Conservation (phyloP, 1,140 invertebrate genomes). For the Pogonomyrmex barbatus region DNA sequence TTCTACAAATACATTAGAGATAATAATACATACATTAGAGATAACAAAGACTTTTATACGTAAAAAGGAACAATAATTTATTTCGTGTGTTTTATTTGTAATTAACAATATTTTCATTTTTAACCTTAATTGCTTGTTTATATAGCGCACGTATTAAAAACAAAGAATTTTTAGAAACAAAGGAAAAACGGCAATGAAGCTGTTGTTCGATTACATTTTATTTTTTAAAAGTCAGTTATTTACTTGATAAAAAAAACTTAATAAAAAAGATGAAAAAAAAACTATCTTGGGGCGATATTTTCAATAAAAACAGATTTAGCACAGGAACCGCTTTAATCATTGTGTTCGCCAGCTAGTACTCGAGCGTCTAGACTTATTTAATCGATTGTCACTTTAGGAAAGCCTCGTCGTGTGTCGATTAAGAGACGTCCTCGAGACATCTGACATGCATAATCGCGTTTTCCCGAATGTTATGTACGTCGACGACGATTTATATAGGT, state of each 20-base stretch:
- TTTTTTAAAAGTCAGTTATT: not conserved
- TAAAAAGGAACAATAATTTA: not conserved
- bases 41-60: not conserved
- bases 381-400: conserved; percentile 50
- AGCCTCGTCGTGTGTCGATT: conserved; percentile 44
- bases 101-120: not conserved
- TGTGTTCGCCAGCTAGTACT: not conserved
- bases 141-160: too few relatives aligned
- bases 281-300: not conserved
- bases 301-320: conserved; percentile 54
- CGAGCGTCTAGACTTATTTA: conserved; percentile 28
- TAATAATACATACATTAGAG: too few relatives aligned
- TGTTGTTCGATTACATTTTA: not conserved
- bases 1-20: not conserved
- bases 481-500: conserved; percentile 33
- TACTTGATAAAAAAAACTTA: not conserved
- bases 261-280: conserved; percentile 15
- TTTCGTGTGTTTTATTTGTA: not conserved
- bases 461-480: conserved; percentile 11
- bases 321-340: conserved; percentile 36
- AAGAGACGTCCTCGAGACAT: conserved; percentile 28
- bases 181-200: not conserved
- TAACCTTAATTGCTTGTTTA: not conserved
- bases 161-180: too few relatives aligned
- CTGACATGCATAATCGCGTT: conserved; percentile 1